A percentile compares a stretch with the other conserved stretches of the same genome.
These are phyloP conservation scores for Kryptolebias marmoratus DNA, from an alignment of 2,113 vertebrate genomes.

Conservation along the genomic window DNA sequence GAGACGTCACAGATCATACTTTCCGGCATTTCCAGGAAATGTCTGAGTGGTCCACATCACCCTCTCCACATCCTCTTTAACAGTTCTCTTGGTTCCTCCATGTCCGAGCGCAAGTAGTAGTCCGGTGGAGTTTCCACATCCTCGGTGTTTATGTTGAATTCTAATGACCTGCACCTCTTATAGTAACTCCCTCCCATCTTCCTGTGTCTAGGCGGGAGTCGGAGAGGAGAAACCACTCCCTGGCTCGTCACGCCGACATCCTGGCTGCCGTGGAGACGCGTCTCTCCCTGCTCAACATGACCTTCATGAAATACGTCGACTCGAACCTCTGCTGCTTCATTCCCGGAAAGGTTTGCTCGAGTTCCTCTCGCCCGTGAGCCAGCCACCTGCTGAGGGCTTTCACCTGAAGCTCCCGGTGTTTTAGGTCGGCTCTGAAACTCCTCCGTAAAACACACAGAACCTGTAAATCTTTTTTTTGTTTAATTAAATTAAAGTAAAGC, in stretches of 20 bases:
- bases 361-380: too few species aligned
- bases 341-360: conserved; percentile 91
- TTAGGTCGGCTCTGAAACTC: too few species aligned
- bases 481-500: too few species aligned
- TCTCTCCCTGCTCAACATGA: conserved; percentile 97
- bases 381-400: not conserved
- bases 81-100: not conserved
- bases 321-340: conserved; percentile 99
- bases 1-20: not conserved
- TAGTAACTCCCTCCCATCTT: not conserved
- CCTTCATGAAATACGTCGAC: conserved; percentile 99
- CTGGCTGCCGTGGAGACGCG: conserved; percentile 96
- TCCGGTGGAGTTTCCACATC: too few species aligned
- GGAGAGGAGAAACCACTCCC: conserved; percentile 94
- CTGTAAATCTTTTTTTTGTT: too few species aligned
- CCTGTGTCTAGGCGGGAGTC: conserved; percentile 87
- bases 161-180: too few species aligned
- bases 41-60: not conserved
- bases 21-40: not conserved
- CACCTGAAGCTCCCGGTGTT: too few species aligned
- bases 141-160: too few species aligned
- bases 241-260: conserved; percentile 97
- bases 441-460: too few species aligned
- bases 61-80: not conserved
- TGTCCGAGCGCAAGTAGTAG: too few species aligned